Evolutionary conservation across 2,888 invertebrate species (phyloP).

Genomic region (Luffia ferchaultella): DNA sequence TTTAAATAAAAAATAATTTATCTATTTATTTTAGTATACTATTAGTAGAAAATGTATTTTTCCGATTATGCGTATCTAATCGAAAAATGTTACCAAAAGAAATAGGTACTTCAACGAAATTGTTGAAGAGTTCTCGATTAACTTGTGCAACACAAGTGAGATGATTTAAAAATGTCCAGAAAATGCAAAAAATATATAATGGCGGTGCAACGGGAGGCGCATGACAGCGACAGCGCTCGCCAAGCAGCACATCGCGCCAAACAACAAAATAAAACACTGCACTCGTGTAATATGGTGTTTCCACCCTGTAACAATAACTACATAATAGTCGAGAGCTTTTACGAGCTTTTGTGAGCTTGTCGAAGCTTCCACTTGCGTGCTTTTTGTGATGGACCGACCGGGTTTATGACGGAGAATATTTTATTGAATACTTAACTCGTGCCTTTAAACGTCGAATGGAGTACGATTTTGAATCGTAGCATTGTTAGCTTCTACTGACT

Average conservation of each 20-base stretch:
- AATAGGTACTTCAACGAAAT: too few relatives aligned
- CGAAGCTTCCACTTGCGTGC: constrained; percentile 54
- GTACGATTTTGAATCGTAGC: constrained; percentile 28
- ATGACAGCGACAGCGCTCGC: constrained; percentile 17
- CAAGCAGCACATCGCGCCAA: constrained; percentile 33
- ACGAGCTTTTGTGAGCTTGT: constrained; percentile 64
- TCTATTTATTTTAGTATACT: too few relatives aligned
- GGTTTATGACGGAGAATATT: constrained; percentile 42
- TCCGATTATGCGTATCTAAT: too few relatives aligned
- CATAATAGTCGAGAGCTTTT: constrained; percentile 65
- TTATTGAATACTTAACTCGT: constrained; percentile 55
- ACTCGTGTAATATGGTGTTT: constrained; percentile 62
- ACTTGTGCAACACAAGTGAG: neutral
- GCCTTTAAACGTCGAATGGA: constrained; percentile 27
- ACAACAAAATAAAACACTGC: constrained; percentile 54
- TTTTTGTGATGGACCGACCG: constrained; percentile 50
- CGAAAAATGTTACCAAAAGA: too few relatives aligned
- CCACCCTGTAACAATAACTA: constrained; percentile 65
- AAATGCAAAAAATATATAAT: constrained; percentile 1
- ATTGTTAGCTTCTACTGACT: constrained; percentile 30
- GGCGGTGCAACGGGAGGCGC: neutral
- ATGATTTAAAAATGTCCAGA: constrained; percentile 6
- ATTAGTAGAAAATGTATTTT: too few relatives aligned
- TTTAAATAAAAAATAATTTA: too few relatives aligned
- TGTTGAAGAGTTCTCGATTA: too few relatives aligned